Evolutionary conservation across 2,888 invertebrate genomes (phyloP), one percentile per base, ranked within the genome.

Genomic region (Drosophila barbarae): DNA sequence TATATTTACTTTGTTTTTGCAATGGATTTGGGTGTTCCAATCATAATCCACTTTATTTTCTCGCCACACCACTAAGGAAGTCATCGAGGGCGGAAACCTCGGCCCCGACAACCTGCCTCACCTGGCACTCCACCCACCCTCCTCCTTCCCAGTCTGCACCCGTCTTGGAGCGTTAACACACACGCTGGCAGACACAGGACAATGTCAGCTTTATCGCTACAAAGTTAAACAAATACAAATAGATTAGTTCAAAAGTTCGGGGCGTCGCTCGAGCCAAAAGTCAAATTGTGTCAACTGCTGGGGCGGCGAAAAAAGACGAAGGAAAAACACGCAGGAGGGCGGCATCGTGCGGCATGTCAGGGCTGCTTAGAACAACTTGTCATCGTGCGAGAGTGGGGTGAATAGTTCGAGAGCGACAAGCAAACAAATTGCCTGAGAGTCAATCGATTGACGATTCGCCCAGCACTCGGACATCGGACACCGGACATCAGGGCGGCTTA

Each of bases 201-300:
- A 72, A 57, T 50, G 49, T 66, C 68, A 70, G 74, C 74, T 72
- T 85, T 85, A 82, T 85, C 80, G 83, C 60, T 79, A 69, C 84
- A 80, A 85, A 77, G 86, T 85, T 84, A 85, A 85, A 53, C 75
- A 85, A 85, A 84, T 82, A 85, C 85, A 77, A 82, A 84, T 79
- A 84, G 78, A 79, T 85, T 85, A 78, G 82, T 76, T 82, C 81
- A 74, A 74, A 65, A 81, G 84, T 76, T 74, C 76, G 72, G 55
- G 65, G 65, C 63, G 63, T 53, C 44, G 64, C 53, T 38, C 18
- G 35, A 41, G 85, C 75, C 80, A 82, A 73, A 75, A 82, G 83
- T 77, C 83, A 73, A 78, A 73, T 67, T 82, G 77, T 82, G 76
- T 72, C 85, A 74, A 80, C 71, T 70, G 66, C 21, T 58, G 26